Base-by-base conservation (phyloP, 2,113 vertebrate species). In the Falcunculus frontatus region DNA sequence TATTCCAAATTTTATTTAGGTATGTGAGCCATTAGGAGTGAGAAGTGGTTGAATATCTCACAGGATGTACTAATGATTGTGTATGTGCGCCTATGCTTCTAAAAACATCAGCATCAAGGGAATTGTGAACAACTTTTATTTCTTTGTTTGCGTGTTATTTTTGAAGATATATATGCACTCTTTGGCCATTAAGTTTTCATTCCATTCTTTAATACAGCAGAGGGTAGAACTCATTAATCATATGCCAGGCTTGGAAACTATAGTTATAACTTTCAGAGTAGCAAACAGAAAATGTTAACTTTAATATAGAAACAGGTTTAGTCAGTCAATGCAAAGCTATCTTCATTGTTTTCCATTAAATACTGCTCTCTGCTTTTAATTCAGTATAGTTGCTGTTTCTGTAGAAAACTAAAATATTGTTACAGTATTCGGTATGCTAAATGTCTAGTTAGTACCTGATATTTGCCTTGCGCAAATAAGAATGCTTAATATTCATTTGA, bases 111-210 rank as follows among this genome's bases (percentile, higher is more conserved):
- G 59, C 41, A 89, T 80, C 53, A 50, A 77, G 90, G 86, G 90
- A 97, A 96, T 73, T 87, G 10, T 83, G 44, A 81, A 83, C 64
- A 93, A 35, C 46, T 95, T 95, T 83, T 91, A 81, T 95, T 69
- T 79, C 78, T 89, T 75, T 67, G 50, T 80, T 91, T 91, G 65
- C 89, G 90, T 90, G 44, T 76, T 95, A 47, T 89, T 97, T 92
- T 87, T 97, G 60, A 91, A 96, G 87, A 95, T 91, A 96, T 96
- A 42, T 91, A 92, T 85, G 46, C 81, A 25, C 70, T 97, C 52
- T 95, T 96, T 92, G 69, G 68, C 82, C 93, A 93, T 95, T 95
- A 97, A 91, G 42, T 95, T 97, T 97, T 96, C 90, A 96, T 95
- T 97, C 83, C 44, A 20, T 97, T 97, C 76, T 96, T 92, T 97